Conservation (phyloP, 2,797 vertebrate genomes). For the Varecia variegata region DNA sequence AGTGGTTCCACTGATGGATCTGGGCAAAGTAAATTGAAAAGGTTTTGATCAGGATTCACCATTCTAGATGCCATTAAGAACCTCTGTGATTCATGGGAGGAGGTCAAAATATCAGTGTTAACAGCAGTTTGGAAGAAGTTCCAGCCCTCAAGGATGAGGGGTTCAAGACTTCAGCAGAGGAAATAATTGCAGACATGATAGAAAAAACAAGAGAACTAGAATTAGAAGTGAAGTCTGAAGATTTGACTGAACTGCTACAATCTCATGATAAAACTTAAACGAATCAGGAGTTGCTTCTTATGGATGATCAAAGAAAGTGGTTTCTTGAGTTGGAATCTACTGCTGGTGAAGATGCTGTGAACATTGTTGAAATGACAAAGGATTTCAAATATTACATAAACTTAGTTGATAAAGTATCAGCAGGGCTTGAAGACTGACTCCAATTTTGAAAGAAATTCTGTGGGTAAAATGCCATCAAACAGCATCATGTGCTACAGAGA, state of each 20-base stretch:
- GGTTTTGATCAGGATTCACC: not conserved
- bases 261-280: not conserved
- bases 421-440: not conserved
- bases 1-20: not conserved
- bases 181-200: not conserved
- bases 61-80: not conserved
- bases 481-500: not conserved
- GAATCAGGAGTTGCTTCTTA: not conserved
- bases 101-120: not conserved
- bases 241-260: not conserved
- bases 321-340: not conserved
- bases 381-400: not conserved
- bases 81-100: not conserved
- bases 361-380: not conserved
- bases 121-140: not conserved
- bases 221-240: not conserved
- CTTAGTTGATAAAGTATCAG: not conserved
- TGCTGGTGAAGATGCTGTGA: not conserved
- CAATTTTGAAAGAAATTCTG: not conserved
- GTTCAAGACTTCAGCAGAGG: not conserved
- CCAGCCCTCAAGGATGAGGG: not conserved
- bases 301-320: not conserved
- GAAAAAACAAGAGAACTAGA: not conserved
- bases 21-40: not conserved
- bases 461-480: not conserved